A percentile compares a stretch with the other conserved stretches of the same genome.
Evolutionary conservation across 92 coral and sea anemone species (phyloP).

Genomic region (Plumapathes pennacea): DNA sequence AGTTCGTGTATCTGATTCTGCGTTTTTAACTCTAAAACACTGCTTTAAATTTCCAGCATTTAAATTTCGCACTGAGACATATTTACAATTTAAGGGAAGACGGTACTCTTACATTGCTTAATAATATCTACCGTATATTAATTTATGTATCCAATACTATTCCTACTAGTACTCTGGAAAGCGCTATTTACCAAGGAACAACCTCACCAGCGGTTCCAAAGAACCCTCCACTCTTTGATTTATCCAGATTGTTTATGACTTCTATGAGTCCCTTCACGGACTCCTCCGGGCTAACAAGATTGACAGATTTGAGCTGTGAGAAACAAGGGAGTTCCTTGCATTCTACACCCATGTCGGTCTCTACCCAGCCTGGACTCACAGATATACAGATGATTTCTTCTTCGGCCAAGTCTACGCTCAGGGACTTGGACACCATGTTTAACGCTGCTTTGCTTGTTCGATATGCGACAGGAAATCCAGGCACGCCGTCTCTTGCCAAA

Average conservation of each 20-base stretch:
- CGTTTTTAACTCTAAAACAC: no score
- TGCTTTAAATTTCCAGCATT: no score
- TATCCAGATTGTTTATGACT: conserved; percentile 54
- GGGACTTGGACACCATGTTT: conserved; percentile 60
- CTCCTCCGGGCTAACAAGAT: conserved; percentile 32
- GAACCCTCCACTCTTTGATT: conserved; percentile 57
- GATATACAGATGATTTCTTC: conserved; percentile 57
- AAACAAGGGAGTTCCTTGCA: no score
- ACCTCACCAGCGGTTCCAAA: conserved; percentile 41
- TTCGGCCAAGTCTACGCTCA: conserved; percentile 52
- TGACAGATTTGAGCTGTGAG: no score
- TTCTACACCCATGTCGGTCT: conserved; percentile 66
- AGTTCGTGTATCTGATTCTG: no score
- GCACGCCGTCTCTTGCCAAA: conserved; percentile 20
- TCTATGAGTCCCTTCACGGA: conserved; percentile 60
- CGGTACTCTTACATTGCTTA: no score
- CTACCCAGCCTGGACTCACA: conserved; percentile 76
- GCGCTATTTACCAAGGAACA: conserved; percentile 26
- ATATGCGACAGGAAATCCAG: conserved; percentile 53
- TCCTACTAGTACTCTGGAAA: no score
- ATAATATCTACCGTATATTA: no score
- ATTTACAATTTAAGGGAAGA: no score
- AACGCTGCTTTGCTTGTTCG: conserved; percentile 70
- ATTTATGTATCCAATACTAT: no score
- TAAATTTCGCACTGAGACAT: no score